Evolutionary conservation across 2,797 vertebrate species (phyloP), one percentile per base, ranked within the genome.

Genomic region (Nannoperca obscura): DNA sequence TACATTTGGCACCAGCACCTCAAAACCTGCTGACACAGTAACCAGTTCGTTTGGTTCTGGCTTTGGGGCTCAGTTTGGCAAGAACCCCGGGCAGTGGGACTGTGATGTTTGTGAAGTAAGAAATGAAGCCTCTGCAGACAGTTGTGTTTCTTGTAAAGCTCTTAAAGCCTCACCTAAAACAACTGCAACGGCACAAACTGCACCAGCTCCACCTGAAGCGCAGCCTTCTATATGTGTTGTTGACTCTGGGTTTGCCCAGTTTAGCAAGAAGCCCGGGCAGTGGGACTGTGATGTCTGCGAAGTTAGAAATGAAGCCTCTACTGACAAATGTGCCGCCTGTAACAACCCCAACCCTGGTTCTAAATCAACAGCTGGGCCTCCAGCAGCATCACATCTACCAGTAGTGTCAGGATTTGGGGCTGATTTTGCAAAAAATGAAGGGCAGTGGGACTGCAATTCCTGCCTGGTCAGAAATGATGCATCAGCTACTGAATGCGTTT

Each of bases 271-370:
- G 91, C 94, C 93, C 3, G 96, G 94, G 0, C 93, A 89, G 65
- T 98, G 97, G 97, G 85, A 95, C 58, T 97, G 97, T 90, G 89
- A 85, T 55, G 80, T 85, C 0, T 97, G 97, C 27, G 92, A 71
- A 19, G 90, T 95, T 59, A 95, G 78, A 84, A 98, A 98, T 83
- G 91, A 95, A 69, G 79, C 88, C 36, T 83, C 90, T 73, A 76
- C 82, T 38, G 89, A 90, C 66, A 95, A 78, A 20, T 98, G 97
- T 89, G 82, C 95, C 1, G 73, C 95, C 0, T 97, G 97, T 91
- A 9, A 71, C 44, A 19, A 81, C 20, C 84, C 91, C n/a, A 97
- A 96, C 64, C 92, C 96, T 58, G 76, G 89, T 75, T 47, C 74
- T 53, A 92, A 92, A 82, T 72, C 76, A 74, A 61, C 69, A 73